Conservation (phyloP, 2,113 vertebrate genomes). For the Brienomyrus longianalis region DNA sequence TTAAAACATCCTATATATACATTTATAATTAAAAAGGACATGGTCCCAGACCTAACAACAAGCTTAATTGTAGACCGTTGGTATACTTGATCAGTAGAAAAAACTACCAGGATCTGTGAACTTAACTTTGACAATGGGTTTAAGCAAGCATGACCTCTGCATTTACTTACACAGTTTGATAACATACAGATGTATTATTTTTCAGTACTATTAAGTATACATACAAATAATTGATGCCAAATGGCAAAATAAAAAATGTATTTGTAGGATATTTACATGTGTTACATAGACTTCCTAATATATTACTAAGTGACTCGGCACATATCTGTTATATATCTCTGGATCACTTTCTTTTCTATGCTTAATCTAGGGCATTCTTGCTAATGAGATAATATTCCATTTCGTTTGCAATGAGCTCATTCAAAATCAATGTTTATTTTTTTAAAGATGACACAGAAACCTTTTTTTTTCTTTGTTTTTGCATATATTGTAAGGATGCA, state of each 20-base stretch:
- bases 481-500: neutral
- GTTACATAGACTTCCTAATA: neutral
- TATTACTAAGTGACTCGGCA: neutral
- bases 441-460: neutral
- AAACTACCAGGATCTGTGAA: neutral
- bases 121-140: neutral
- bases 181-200: neutral
- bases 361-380: neutral
- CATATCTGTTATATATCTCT: neutral
- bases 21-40: slow-evolving; percentile 41
- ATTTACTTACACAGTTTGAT: neutral
- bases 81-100: slow-evolving; percentile 71
- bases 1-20: slow-evolving; percentile 46
- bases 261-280: neutral
- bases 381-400: neutral
- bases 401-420: neutral
- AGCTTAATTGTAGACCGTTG: neutral
- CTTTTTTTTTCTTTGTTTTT: neutral
- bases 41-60: slow-evolving; percentile 36
- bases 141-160: neutral
- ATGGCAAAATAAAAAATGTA: neutral
- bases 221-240: neutral
- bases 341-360: neutral
- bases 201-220: neutral
- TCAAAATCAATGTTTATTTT: neutral